Evolutionary conservation across 2,113 vertebrate genomes (phyloP), one percentile per base, ranked within the genome.

Genomic region (Pteruthius melanotis): DNA sequence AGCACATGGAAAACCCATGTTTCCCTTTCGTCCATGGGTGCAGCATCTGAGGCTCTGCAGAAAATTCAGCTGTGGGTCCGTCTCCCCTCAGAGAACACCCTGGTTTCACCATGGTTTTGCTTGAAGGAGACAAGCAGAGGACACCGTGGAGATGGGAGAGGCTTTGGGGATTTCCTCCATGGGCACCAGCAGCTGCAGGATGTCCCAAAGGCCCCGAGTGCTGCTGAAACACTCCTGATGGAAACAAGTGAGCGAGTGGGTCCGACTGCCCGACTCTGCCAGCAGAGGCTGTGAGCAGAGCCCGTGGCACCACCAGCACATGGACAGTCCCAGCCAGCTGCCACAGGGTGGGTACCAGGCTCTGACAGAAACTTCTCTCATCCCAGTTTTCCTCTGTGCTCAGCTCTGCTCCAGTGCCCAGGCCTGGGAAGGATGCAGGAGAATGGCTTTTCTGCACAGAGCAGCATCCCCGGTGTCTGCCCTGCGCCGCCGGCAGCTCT

Each of bases 291-390:
- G 56, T 0, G 0, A 16, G 52, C 1, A 0, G 71, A 76, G 61
- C 66, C 57, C 2, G 0, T 3, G 5, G 70, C 60, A 78, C 40
- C 1, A 2, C 27, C 0, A 1, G 49, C 27, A 44, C 15, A 1
- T 1, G 76, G 47, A 4, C 8, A 61, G 57, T 21, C 81, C 77
- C 5, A 2, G 37, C 3, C 1, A 6, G 69, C 64, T 64, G 59
- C 26, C 15, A 1, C 42, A 66, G 70, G 53, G 56, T 7, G 23
- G 33, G 18, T 19, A 6, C 53, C 3, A 37, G 82, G 57, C 49
- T 83, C 70, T 1, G 2, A 31, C 4, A 6, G 35, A 75, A 82
- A 13, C n/a, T 35, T 22, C 19, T 78, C 71, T 63, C 66, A 75
- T 26, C 37, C 24, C 4, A 0, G 20, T 16, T 88, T 44, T 81